Base-by-base conservation (phyloP, 2,888 invertebrate genomes). In the Lochmaea capreae region DNA sequence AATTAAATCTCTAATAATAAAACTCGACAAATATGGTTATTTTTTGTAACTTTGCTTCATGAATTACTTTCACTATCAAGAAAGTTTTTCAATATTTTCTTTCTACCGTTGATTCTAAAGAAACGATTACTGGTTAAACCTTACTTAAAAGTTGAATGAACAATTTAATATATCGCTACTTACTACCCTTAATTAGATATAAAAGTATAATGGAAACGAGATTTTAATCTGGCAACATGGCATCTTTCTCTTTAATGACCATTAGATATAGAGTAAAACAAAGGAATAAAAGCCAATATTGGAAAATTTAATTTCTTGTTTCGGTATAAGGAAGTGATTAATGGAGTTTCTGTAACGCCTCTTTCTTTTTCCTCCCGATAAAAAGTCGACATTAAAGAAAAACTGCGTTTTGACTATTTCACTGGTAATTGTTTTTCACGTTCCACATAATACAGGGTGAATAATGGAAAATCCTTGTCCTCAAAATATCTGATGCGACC, bases 281-380 rank as follows among this genome's bases (percentile, higher is more conserved):
- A 70, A 66, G 73, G 65, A 69, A 73, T 70, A 52, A 66, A 71
- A 73, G 70, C 65, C 69, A 73, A 73, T 73, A 73, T 73, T 73
- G 73, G 73, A 66, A 69, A 73, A 73, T 69, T 73, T 65, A 65
- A 73, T 73, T 73, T 73, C 69, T 68, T 68, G 49, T 68, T 73
- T 73, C 65, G 57, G 65, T 68, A 63, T 68, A 63, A 63, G 73
- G 49, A 68, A 73, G 73, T 73, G 73, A 73, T 73, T 73, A 73
- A 73, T 73, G 73, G 65, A 65, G 42, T 68, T 65, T 65, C 49
- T 49, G 33, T 22, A n/a, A 42, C 62, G 10, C 42, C 16, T 43
- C 18, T 52, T 63, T 18, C 57, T 70, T 71, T 62, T 71, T 58
- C 46, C 18, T 6, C 39, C 12, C 58, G 46, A 71, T 65, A 58